Base-by-base conservation (phyloP, 2,888 invertebrate genomes). In the Pristionchus japonicus region DNA sequence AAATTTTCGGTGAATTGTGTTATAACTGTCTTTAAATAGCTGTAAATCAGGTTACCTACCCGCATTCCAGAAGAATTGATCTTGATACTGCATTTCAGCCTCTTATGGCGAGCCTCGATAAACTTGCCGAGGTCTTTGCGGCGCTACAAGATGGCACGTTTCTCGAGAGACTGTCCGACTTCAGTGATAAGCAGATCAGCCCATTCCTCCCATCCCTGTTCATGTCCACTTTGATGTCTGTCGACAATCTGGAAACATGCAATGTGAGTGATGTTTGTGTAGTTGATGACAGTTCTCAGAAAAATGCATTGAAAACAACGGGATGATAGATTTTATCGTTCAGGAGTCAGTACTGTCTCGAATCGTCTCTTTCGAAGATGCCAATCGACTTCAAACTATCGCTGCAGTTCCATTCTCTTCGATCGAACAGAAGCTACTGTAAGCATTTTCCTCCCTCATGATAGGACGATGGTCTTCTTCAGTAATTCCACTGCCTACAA, bases 161-260 rank as follows among this genome's bases (percentile, higher is more conserved):
- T 27, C 47, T 86, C 27, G 49, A 49, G 43, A 31, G 31, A 67
- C 86, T 86, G 15, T n/a, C 40, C 43, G 27, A 64, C n/a, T 86
- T 86, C 67, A 67, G n/a, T 23, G 67, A 86, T 31, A 47, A 64
- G 27, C 86, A 86, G 67, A 31, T 86, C 37, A 67, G 67, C 23
- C 86, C 86, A 17, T 86, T 86, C 47, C 86, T 86, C 13, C 86
- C 86, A 9, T 43, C 47, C 17, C 67, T 86, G 23, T 86, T 67
- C 47, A 49, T 67, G 1, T 84, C 84, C 47, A 52, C 86, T 15
- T 86, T 67, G 31, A 43, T 47, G 17, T 27, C 64, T 31, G 20
- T 34, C 15, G 49, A 67, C 47, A 61, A 47, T 67, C 47, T n/a
- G 9, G 27, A 64, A 15, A 43, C 27, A 13, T 47, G 67, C 67